Evolutionary conservation across 2,797 vertebrate genomes (phyloP).

Genomic region (Notolabrus celidotus): DNA sequence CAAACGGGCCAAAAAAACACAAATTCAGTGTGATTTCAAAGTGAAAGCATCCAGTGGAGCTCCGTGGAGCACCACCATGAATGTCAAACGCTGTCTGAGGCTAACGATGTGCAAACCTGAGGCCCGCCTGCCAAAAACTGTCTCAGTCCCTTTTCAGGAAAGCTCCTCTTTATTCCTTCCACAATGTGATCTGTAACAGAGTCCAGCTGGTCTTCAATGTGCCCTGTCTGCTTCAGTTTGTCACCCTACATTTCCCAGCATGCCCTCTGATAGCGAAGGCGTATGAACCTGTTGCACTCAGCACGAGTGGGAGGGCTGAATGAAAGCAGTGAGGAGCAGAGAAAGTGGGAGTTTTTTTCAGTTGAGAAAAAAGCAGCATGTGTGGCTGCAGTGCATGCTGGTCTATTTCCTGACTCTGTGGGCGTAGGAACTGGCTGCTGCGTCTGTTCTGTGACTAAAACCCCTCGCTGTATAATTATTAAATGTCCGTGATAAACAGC

Average conservation of each 20-base stretch:
- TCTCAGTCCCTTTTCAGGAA: slow-evolving; percentile 17
- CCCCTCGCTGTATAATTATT: slow-evolving; percentile 15
- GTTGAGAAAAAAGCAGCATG: slow-evolving; percentile 12
- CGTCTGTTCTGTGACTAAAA: slow-evolving; percentile 9
- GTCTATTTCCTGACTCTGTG: slow-evolving; percentile 50
- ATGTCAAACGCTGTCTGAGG: slow-evolving; percentile 42
- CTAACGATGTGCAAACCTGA: slow-evolving; percentile 48
- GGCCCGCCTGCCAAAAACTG: slow-evolving; percentile 8
- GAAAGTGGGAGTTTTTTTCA: slow-evolving; percentile 21
- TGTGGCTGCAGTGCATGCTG: slow-evolving; percentile 41
- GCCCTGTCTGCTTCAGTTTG: neutral
- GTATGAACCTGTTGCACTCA: slow-evolving; percentile 23
- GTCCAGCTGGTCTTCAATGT: neutral
- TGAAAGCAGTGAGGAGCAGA: slow-evolving; percentile 10
- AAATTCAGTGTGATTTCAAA: slow-evolving; percentile 1
- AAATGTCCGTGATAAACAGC: neutral
- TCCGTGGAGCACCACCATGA: slow-evolving; percentile 35
- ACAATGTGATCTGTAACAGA: neutral
- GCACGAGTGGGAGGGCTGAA: slow-evolving; percentile 33
- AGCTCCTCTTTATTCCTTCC: slow-evolving; percentile 1
- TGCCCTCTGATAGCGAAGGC: slow-evolving; percentile 17
- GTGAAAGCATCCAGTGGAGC: slow-evolving; percentile 1
- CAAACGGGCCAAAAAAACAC: neutral
- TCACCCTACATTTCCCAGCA: slow-evolving; percentile 36
- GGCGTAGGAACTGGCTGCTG: slow-evolving; percentile 29